A percentile compares a stretch with the other conserved stretches of the same genome.
phyloP scores from a whole-genome alignment of 2,797 vertebrate species.

The Chelmon rostratus region DNA sequence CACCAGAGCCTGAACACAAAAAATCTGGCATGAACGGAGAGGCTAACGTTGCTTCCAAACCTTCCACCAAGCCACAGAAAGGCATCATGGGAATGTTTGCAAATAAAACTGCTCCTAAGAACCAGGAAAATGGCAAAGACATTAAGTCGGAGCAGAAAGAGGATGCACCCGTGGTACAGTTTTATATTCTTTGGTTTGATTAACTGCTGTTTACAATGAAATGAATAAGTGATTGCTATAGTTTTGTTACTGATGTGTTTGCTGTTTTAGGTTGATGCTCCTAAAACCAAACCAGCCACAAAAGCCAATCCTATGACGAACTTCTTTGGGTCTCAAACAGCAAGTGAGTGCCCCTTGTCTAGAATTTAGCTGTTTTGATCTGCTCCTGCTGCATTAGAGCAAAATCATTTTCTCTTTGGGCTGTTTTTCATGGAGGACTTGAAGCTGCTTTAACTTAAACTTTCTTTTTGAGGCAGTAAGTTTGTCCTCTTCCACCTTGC shows the following conservation, averaged over 20 bases:
- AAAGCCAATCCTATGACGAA: conserved; percentile 87
- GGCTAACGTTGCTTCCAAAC: conserved; percentile 63
- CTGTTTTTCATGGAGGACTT: no score
- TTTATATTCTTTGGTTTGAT: neutral
- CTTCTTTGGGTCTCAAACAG: conserved; percentile 92
- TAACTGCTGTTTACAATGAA: neutral
- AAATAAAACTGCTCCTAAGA: conserved; percentile 82
- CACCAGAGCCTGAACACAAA: conserved; percentile 55
- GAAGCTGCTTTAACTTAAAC: no score
- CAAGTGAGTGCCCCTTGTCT: conserved; percentile 85
- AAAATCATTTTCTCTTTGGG: no score
- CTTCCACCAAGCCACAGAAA: conserved; percentile 81
- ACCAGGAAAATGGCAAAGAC: conserved; percentile 83
- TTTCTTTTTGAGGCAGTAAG: no score
- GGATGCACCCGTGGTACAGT: conserved; percentile 73
- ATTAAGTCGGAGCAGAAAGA: conserved; percentile 86
- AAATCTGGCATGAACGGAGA: conserved; percentile 81
- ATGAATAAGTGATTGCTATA: neutral
- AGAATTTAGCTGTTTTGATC: no score
- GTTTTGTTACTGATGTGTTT: neutral
- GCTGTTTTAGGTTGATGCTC: conserved; percentile 81
- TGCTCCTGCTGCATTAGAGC: no score
- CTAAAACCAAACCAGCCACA: conserved; percentile 84
- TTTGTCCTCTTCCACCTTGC: neutral
- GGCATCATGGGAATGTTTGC: conserved; percentile 96